Base-by-base conservation (phyloP, 2,797 vertebrate genomes). In the Gobionotothen gibberifrons region DNA sequence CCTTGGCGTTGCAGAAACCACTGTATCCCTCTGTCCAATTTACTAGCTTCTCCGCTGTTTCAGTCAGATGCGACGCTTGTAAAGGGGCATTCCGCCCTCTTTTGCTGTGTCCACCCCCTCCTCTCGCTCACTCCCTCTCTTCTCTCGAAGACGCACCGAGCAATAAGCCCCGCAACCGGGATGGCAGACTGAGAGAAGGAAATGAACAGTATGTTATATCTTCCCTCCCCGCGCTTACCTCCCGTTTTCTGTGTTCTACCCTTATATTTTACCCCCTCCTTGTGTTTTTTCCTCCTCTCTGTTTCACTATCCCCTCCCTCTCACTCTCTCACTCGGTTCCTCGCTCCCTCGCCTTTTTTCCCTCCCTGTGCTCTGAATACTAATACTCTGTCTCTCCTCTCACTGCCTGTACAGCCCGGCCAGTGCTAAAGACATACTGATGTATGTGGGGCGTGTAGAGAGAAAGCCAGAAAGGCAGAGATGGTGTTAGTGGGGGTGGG, bases 361-460 rank as follows among this genome's bases (percentile, higher is more conserved):
- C 78, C 83, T 82, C 86, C 85, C 89, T 94, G 94, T 94, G 94
- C 91, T 90, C 91, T 84, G 94, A 95, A 95, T 95, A 95, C 92
- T 94, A 95, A 95, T 93, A 89, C 84, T 82, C 71, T 77, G 84
- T 91, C 90, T 91, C 82, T 87, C 74, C 79, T 87, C 84, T 88
- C 87, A 78, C 85, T 80, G 89, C 90, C 90, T 92, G 79, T 85
- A 85, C 85, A 79, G 85, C 85, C 79, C 57, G 83, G 79, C 87
- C 89, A 78, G 85, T 83, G 89, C 92, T 94, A 93, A 94, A 94
- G 89, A 94, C 93, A 91, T 85, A 88, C 93, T 94, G 92, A 93
- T 93, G 92, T 92, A 93, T 93, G 87, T 87, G 85, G 87, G 87
- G 84, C 72, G 55, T 86, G 79, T 69, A 82, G 71, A 83, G 76